phyloP scores from a whole-genome alignment of 2,113 vertebrate species.

The Okapia johnstoni region DNA sequence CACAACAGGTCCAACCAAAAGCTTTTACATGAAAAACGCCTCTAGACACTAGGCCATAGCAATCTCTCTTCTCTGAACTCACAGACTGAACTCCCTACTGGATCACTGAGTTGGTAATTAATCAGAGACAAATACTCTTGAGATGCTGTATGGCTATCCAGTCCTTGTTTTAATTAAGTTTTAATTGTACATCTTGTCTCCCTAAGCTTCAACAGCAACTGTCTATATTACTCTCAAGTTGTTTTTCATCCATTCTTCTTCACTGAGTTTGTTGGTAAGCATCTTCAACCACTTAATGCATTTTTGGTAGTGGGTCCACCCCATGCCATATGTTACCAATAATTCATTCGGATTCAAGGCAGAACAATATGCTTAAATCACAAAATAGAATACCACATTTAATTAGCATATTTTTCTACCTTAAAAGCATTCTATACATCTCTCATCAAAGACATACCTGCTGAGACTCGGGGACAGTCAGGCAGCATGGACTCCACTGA shows the following conservation, averaged over 20 bases:
- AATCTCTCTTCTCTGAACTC: neutral
- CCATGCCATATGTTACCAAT: neutral
- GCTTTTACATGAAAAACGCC: neutral
- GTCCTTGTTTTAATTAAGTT: neutral
- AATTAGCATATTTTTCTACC: neutral
- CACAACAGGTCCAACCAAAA: neutral
- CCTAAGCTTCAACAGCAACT: neutral
- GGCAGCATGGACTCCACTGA: conserved; percentile 94
- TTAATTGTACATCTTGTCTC: neutral
- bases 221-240: neutral
- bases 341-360: neutral
- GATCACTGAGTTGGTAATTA: neutral
- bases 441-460: conserved; percentile 84
- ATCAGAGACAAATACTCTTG: neutral
- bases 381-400: neutral
- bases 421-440: neutral
- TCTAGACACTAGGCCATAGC: neutral
- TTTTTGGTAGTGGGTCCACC: neutral
- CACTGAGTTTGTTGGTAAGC: neutral
- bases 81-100: neutral
- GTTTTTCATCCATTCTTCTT: neutral
- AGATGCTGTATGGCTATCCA: neutral
- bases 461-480: conserved; percentile 95
- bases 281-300: conserved; percentile 21
- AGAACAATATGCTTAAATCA: conserved; percentile 23